Evolutionary conservation across 2,797 vertebrate genomes (phyloP), one percentile per base, ranked within the genome.

Genomic region (Knipowitschia caucasica): DNA sequence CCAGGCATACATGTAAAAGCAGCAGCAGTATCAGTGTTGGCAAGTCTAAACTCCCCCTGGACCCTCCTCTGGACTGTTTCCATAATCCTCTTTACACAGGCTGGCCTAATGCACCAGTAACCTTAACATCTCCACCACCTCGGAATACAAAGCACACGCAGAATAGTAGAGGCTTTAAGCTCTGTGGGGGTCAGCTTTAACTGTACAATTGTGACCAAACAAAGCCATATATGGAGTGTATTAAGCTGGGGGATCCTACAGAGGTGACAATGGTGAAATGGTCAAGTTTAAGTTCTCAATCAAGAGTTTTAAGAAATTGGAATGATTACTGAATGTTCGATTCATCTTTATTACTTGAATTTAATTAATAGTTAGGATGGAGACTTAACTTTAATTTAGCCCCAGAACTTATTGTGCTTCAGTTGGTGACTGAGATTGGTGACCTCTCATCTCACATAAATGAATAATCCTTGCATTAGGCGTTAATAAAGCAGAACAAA

Each of bases 51-150:
- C 64, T 14, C 63, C 54, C 56, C 24, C 39, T 9, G 24, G 63
- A 71, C 51, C 67, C 61, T 77, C 71, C 79, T 76, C 64, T 80
- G 81, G 81, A 80, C 62, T 11, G 11, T 55, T 24, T 76, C 82
- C 76, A 77, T 86, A 86, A 90, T 89, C 80, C 69, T 82, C 78
- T 88, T 82, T 81, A 54, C 69, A 44, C 64, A 73, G 59, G 59
- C 64, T 68, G 66, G 46, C 68, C 62, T 72, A 75, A 82, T 83
- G 74, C 77, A 64, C 69, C 50, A 56, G 55, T 64, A 70, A 63
- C 74, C 70, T 71, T 21, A 49, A 25, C 40, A 34, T 50, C 49
- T 33, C 18, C 44, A 34, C 52, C 71, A 59, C 58, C 61, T 50
- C 39, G 24, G 42, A 64, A 57, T 31, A 69, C 40, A 20, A 38